A percentile compares a stretch with the other conserved stretches of the same genome.
Conservation (phyloP, 2,797 vertebrate species). For the Pygocentrus nattereri region DNA sequence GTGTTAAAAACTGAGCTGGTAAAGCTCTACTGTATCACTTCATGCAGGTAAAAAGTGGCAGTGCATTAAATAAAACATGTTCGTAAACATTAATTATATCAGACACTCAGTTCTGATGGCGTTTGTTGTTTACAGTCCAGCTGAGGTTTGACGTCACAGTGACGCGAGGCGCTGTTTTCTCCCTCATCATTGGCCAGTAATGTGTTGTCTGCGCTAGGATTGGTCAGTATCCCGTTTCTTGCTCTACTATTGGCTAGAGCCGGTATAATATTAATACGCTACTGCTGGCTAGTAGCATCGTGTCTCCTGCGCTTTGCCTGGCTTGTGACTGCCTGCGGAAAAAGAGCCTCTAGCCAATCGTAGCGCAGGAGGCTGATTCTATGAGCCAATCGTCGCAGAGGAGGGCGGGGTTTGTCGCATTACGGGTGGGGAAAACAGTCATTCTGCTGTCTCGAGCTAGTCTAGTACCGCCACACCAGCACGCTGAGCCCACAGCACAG, state of each 20-base stretch:
- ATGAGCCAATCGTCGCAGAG: background rate
- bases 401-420: background rate
- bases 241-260: too few relatives aligned
- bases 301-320: background rate
- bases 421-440: background rate
- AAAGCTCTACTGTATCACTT: too few relatives aligned
- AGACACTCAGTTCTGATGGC: slow-evolving; percentile 10
- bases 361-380: background rate
- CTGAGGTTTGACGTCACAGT: slow-evolving; percentile 47
- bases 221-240: too few relatives aligned
- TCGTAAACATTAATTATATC: background rate
- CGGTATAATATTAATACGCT: too few relatives aligned
- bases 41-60: too few relatives aligned
- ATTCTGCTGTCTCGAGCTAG: background rate
- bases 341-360: background rate
- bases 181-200: background rate
- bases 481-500: too few relatives aligned
- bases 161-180: slow-evolving; percentile 26
- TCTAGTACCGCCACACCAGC: background rate
- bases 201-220: background rate
- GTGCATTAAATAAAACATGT: too few relatives aligned
- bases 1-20: too few relatives aligned
- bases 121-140: slow-evolving; percentile 9
- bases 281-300: background rate
- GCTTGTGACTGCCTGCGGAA: background rate